phyloP scores from a whole-genome alignment of 2,797 vertebrate genomes.

The Pteropus rufus region DNA sequence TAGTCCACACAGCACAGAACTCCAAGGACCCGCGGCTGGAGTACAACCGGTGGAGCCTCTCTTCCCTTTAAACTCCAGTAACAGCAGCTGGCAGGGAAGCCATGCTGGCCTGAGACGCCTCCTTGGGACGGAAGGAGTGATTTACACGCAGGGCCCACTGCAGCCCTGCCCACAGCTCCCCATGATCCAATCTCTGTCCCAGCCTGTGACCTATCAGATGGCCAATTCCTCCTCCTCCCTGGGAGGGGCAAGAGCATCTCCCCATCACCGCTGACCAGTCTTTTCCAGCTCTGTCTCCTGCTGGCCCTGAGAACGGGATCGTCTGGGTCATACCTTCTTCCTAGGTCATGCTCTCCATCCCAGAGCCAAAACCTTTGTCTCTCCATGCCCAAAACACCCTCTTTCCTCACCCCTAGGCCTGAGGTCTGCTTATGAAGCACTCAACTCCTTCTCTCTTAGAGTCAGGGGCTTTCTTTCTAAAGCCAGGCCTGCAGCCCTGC shows the following conservation, averaged over 20 bases:
- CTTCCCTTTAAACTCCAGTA: not conserved
- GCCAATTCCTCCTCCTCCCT: not conserved
- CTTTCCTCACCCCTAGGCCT: not conserved
- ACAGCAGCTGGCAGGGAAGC: not conserved
- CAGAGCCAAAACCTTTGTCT: not conserved
- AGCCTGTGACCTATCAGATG: not conserved
- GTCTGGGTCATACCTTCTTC: not conserved
- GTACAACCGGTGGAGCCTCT: not conserved
- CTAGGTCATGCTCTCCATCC: not conserved
- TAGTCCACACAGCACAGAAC: not conserved
- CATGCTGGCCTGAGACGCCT: not conserved
- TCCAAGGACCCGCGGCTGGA: not conserved
- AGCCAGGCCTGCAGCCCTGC: not conserved
- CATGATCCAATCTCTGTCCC: not conserved
- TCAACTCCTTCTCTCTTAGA: not conserved
- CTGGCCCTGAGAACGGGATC: not conserved
- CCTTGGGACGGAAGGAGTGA: not conserved
- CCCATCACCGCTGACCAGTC: not conserved
- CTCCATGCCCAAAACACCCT: not conserved
- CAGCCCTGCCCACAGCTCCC: not conserved
- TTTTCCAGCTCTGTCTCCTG: not conserved
- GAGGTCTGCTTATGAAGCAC: not conserved
- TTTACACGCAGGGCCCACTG: not conserved
- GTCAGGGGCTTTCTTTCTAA: not conserved
- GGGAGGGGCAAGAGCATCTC: fast-evolving